These are phyloP conservation scores for Cheumatopsyche charites DNA, from an alignment of 1,140 invertebrate species.

Conservation along the genomic window DNA sequence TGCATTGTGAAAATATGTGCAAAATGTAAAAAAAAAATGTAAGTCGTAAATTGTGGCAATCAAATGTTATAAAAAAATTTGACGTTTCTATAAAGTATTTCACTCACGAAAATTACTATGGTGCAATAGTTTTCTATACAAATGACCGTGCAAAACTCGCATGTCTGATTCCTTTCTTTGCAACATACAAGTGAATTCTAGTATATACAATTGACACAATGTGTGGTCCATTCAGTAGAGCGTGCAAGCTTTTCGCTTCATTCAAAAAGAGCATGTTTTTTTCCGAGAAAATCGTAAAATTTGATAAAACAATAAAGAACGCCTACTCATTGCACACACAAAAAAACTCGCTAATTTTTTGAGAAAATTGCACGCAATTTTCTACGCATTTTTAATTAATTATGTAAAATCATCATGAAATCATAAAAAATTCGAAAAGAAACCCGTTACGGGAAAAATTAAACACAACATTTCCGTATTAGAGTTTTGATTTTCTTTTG, in stretches of 20 bases:
- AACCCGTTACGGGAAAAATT: too few relatives aligned
- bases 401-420: too few relatives aligned
- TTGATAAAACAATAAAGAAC: neutral
- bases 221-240: conserved; percentile 25
- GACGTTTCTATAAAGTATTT: conserved; percentile 9
- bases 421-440: too few relatives aligned
- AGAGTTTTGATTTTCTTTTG: too few relatives aligned
- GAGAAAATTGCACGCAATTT: too few relatives aligned
- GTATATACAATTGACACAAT: conserved; percentile 8
- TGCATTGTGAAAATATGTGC: too few relatives aligned
- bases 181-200: conserved; percentile 6
- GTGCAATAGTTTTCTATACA: conserved; percentile 17
- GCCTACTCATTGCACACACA: neutral
- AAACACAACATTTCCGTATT: too few relatives aligned
- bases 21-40: neutral
- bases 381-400: too few relatives aligned
- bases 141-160: conserved; percentile 20
- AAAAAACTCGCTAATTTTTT: neutral
- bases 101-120: neutral
- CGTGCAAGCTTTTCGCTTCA: conserved; percentile 21
- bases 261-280: conserved; percentile 3
- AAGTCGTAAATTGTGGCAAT: neutral
- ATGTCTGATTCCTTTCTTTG: conserved; percentile 19
- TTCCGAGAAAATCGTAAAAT: neutral
- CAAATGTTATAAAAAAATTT: neutral